phyloP scores from a whole-genome alignment of 1,140 invertebrate genomes.

The Heliconius melpomene region DNA sequence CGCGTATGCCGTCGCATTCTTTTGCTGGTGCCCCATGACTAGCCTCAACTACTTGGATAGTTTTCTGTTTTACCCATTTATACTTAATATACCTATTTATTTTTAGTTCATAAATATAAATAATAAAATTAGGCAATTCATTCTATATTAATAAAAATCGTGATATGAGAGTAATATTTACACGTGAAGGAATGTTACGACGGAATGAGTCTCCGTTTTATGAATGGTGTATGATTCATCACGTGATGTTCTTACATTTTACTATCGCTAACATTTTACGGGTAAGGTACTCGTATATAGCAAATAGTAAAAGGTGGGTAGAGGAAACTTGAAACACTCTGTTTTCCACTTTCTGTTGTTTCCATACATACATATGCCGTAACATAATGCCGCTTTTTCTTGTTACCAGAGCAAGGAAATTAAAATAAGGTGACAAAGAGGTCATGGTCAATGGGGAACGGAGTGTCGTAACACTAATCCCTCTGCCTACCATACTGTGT shows the following conservation, averaged over 20 bases:
- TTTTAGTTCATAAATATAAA: background rate
- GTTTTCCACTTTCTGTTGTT: no score
- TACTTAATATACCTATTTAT: no score
- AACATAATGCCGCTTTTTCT: no score
- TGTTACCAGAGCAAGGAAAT: no score
- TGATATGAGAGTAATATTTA: constrained; percentile 1
- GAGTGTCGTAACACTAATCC: background rate
- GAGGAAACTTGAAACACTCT: no score
- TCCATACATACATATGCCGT: no score
- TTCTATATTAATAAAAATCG: background rate
- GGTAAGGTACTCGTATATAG: background rate
- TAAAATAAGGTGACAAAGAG: no score
- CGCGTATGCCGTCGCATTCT: no score
- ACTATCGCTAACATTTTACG: background rate
- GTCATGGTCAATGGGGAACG: background rate
- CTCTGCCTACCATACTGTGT: background rate
- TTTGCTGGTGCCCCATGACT: no score
- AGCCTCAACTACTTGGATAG: no score
- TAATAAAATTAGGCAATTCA: background rate
- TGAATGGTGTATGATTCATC: constrained; percentile 1
- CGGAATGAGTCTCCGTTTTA: background rate
- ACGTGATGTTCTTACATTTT: background rate
- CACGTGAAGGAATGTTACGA: constrained; percentile 1
- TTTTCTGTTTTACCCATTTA: no score
- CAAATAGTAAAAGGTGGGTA: background rate